These are phyloP conservation scores for Cichladusa arquata DNA, from an alignment of 2,113 vertebrate species.

Conservation along the genomic window DNA sequence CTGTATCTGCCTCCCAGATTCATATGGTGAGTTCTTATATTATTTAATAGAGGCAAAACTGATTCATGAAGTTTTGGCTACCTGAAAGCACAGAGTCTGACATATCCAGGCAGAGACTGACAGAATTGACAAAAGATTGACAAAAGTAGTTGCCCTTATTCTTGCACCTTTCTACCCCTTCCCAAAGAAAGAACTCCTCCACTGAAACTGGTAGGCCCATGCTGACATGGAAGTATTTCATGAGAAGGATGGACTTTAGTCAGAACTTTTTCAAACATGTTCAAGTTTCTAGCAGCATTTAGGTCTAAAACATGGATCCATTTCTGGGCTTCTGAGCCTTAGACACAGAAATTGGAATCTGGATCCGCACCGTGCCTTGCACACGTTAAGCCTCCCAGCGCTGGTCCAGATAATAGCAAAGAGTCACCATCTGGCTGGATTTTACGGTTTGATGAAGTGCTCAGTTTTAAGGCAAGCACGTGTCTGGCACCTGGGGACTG, in stretches of 20 bases:
- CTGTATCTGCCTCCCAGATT: background rate
- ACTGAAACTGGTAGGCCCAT: background rate
- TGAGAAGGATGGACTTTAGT: background rate
- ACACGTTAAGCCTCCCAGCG: constrained; percentile 47
- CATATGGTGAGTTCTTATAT: background rate
- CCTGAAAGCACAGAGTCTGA: background rate
- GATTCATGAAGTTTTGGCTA: background rate
- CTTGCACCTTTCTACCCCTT: background rate
- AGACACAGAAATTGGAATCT: constrained; percentile 25
- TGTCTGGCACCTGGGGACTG: constrained; percentile 62
- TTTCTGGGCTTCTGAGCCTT: background rate
- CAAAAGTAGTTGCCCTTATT: background rate
- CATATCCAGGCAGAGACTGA: background rate
- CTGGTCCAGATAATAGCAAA: constrained; percentile 43
- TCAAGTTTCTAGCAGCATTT: background rate
- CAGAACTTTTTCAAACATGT: background rate
- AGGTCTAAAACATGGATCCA: background rate
- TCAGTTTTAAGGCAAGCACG: constrained; percentile 60
- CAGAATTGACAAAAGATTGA: background rate
- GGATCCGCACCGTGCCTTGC: constrained; percentile 27
- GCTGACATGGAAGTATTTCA: background rate
- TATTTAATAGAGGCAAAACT: background rate
- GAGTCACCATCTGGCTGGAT: constrained; percentile 66
- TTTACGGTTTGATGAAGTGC: constrained; percentile 69
- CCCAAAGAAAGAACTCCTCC: background rate